Conservation (phyloP, 2,113 vertebrate species). For the Melanostigma gelatinosum region DNA sequence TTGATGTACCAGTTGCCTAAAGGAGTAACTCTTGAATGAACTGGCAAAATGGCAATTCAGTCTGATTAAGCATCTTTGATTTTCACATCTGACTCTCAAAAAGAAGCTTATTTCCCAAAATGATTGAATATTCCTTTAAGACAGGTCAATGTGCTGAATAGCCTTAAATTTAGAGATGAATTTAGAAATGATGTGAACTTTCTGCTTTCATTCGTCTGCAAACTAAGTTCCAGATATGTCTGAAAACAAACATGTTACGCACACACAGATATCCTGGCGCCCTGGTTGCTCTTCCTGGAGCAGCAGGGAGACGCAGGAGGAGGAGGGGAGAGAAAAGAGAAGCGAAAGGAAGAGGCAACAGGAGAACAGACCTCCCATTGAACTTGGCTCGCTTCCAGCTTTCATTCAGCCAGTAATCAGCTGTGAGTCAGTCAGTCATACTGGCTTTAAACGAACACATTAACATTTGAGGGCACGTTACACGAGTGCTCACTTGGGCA, state of each 20-base stretch:
- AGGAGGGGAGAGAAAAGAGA: background rate
- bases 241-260: conserved; percentile 7
- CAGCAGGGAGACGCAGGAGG: conserved; percentile 47
- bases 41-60: background rate
- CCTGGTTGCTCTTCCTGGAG: conserved; percentile 67
- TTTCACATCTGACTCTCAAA: conserved; percentile 3
- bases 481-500: background rate
- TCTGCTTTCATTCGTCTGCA: conserved; percentile 29
- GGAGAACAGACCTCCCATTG: conserved; percentile 85
- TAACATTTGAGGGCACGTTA: conserved; percentile 60
- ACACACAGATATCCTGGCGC: conserved; percentile 50
- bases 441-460: conserved; percentile 69
- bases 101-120: background rate
- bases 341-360: conserved; percentile 45
- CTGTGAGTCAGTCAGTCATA: conserved; percentile 89
- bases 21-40: background rate
- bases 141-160: conserved; percentile 1
- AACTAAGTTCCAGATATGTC: conserved; percentile 4
- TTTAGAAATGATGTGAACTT: background rate
- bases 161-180: background rate
- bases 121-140: background rate
- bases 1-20: no score
- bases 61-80: conserved; percentile 11
- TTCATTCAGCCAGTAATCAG: conserved; percentile 88
- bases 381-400: conserved; percentile 90